A percentile compares a stretch with the other conserved stretches of the same genome.
These are phyloP conservation scores for Gryllus longicercus DNA, from an alignment of 2,888 invertebrate genomes.

Conservation along the genomic window DNA sequence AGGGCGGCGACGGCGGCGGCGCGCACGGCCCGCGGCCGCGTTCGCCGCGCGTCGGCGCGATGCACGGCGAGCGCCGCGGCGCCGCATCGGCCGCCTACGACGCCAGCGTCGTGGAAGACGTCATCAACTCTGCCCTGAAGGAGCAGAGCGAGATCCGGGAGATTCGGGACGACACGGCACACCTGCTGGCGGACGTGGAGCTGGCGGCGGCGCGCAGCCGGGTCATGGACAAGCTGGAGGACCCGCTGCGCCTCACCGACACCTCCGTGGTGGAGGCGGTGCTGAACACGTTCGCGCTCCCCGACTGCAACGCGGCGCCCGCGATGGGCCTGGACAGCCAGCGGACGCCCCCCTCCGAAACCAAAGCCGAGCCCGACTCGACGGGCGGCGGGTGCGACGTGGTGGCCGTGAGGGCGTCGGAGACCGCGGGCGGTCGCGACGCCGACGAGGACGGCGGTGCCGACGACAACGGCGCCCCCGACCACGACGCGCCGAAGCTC, in stretches of 20 bases:
- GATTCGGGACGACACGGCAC: neutral
- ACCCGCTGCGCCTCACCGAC: conserved; percentile 20
- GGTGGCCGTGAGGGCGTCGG: too few relatives aligned
- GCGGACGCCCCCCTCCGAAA: neutral
- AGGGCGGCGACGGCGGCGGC: neutral
- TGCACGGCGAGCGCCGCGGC: neutral
- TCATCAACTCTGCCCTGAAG: neutral
- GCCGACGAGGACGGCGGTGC: too few relatives aligned
- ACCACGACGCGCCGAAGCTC: too few relatives aligned
- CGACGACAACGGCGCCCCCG: too few relatives aligned
- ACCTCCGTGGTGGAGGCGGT: conserved; percentile 30
- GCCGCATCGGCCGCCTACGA: neutral
- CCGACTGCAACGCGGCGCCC: conserved; percentile 21
- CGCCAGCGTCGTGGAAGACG: neutral
- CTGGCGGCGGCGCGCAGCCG: conserved; percentile 17
- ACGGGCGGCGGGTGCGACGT: neutral
- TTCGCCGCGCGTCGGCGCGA: neutral
- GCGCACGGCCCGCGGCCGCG: neutral
- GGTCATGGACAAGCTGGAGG: neutral
- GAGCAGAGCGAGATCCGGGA: neutral
- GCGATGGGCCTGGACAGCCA: neutral
- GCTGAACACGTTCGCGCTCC: conserved; percentile 29
- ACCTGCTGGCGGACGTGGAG: neutral
- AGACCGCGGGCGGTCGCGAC: too few relatives aligned
- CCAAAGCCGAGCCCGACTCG: neutral